Evolutionary conservation across 1,140 invertebrate genomes (phyloP).

Genomic region (Hesperophylax magnus): DNA sequence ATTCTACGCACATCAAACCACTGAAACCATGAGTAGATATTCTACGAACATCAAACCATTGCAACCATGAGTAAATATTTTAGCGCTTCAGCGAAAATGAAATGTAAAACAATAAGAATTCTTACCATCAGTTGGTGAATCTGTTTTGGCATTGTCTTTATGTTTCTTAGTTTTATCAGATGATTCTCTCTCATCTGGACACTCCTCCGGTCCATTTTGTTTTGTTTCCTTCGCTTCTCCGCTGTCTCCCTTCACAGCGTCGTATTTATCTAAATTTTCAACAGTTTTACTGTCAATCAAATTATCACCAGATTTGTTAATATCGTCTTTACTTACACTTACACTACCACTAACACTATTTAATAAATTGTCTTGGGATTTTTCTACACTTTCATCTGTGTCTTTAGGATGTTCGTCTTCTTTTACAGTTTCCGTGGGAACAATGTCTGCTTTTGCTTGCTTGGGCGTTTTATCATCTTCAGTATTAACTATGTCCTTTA

Average conservation of each 20-base stretch:
- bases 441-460: no score
- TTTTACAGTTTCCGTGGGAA: background rate
- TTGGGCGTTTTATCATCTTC: slow-evolving; percentile 1
- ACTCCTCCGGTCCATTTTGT: slow-evolving; percentile 49
- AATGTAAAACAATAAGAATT: no score
- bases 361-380: slow-evolving; percentile 21
- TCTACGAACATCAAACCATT: no score
- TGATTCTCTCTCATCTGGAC: slow-evolving; percentile 17
- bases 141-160: no score
- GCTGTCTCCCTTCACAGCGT: slow-evolving; percentile 12
- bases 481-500: slow-evolving; percentile 14
- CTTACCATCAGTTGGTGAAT: no score
- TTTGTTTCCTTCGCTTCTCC: slow-evolving; percentile 2
- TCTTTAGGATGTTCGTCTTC: background rate
- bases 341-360: slow-evolving; percentile 35
- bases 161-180: background rate
- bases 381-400: background rate
- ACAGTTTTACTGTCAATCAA: slow-evolving; percentile 40
- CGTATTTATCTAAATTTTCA: background rate
- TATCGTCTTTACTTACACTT: slow-evolving; percentile 29
- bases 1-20: no score
- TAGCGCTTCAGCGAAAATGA: no score
- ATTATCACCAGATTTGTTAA: slow-evolving; percentile 35
- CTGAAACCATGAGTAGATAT: no score
- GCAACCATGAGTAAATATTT: no score